These are phyloP conservation scores for Brassicogethes aeneus DNA, from an alignment of 2,888 invertebrate genomes.

Conservation along the genomic window DNA sequence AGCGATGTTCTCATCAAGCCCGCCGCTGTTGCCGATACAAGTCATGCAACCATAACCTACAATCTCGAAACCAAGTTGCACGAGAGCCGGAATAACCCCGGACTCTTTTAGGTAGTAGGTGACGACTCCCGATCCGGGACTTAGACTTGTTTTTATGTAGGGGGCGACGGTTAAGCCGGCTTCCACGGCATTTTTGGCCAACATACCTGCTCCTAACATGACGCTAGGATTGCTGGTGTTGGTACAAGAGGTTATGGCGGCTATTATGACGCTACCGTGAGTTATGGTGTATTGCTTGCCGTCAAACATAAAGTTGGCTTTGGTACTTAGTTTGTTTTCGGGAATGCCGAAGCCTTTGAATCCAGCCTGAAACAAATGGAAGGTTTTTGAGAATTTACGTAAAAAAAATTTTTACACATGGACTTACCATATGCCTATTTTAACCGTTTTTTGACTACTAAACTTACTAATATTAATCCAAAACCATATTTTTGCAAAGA, in stretches of 20 bases:
- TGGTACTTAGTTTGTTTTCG: constrained; percentile 50
- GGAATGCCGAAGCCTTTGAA: constrained; percentile 87
- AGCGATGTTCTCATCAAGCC: constrained; percentile 83
- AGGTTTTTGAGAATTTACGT: constrained; percentile 6
- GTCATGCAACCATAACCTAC: constrained; percentile 99
- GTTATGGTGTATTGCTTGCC: constrained; percentile 67
- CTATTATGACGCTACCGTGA: constrained; percentile 93
- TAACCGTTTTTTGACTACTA: no score
- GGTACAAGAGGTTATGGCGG: constrained; percentile 96
- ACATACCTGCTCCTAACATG: constrained; percentile 89
- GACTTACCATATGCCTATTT: no score
- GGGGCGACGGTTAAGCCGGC: constrained; percentile 82
- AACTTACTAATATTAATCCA: no score
- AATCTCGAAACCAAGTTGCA: constrained; percentile 82
- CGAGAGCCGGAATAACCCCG: constrained; percentile 81
- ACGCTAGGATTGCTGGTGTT: constrained; percentile 98
- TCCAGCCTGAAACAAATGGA: constrained; percentile 62
- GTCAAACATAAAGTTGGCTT: constrained; percentile 72
- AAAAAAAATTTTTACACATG: no score
- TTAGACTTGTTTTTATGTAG: constrained; percentile 93
- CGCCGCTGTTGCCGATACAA: constrained; percentile 97
- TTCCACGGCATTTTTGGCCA: constrained; percentile 91
- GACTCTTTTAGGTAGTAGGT: constrained; percentile 59
- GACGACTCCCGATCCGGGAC: constrained; percentile 58
- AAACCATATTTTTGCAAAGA: no score